Evolutionary conservation across 2,113 vertebrate genomes (phyloP).

Genomic region (Macrotus californicus): DNA sequence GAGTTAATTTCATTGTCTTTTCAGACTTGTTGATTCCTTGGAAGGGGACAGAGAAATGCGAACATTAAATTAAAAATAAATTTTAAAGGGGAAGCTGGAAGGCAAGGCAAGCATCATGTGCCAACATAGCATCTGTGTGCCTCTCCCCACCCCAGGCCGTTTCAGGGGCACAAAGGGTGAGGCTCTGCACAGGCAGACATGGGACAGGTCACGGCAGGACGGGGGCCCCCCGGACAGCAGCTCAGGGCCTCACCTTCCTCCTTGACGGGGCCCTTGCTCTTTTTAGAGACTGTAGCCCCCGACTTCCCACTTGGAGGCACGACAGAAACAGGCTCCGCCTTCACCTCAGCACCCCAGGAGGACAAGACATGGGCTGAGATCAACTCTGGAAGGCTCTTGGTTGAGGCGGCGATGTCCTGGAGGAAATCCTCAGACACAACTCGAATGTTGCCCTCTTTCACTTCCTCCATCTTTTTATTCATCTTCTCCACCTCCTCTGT

Average conservation of each 20-base stretch:
- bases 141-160: neutral
- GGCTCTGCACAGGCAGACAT: fast-evolving
- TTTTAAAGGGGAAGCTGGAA: neutral
- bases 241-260: slow-evolving; percentile 86
- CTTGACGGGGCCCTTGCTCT: slow-evolving; percentile 89
- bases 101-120: no score
- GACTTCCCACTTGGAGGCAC: slow-evolving; percentile 82
- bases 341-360: slow-evolving; percentile 93
- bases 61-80: neutral
- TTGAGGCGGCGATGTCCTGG: slow-evolving; percentile 83
- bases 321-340: slow-evolving; percentile 78
- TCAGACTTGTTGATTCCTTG: slow-evolving; percentile 90
- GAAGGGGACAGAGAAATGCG: neutral
- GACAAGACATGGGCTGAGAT: slow-evolving; percentile 88
- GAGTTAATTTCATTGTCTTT: slow-evolving; percentile 97
- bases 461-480: slow-evolving; percentile 98
- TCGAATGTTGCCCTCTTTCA: slow-evolving; percentile 86
- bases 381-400: slow-evolving; percentile 89
- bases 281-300: slow-evolving; percentile 76
- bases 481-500: slow-evolving; percentile 97
- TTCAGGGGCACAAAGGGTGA: neutral
- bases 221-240: neutral
- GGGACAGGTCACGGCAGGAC: neutral
- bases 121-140: fast-evolving
- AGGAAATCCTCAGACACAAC: slow-evolving; percentile 94